Evolutionary conservation across 2,888 invertebrate genomes (phyloP).

Genomic region (Ochropleura plecta): DNA sequence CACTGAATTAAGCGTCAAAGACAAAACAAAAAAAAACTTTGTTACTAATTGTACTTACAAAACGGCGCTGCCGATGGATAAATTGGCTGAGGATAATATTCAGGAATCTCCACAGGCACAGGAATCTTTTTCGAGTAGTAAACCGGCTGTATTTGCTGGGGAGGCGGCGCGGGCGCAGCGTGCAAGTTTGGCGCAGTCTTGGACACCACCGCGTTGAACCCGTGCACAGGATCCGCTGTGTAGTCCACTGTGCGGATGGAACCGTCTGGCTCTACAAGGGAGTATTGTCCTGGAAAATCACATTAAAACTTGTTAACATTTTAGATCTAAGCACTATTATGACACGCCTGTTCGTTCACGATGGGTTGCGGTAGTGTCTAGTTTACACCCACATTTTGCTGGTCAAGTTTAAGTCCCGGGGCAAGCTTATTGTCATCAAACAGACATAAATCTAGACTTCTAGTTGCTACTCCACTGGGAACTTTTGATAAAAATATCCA

Average conservation of each 20-base stretch:
- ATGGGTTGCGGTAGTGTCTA: not conserved
- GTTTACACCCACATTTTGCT: not conserved
- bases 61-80: conserved; percentile 70
- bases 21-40: no score
- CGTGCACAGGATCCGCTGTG: conserved; percentile 90
- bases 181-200: conserved; percentile 89
- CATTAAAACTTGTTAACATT: not conserved
- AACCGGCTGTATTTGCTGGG: conserved; percentile 64
- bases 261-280: conserved; percentile 89
- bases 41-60: conserved; percentile 35
- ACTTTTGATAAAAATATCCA: no score
- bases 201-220: conserved; percentile 90
- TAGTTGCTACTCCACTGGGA: no score
- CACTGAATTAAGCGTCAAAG: no score
- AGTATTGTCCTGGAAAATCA: conserved; percentile 86
- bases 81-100: conserved; percentile 66
- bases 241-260: conserved; percentile 90
- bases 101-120: conserved; percentile 82
- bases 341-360: not conserved
- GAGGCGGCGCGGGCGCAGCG: conserved; percentile 70
- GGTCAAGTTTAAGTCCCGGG: not conserved
- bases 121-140: conserved; percentile 78
- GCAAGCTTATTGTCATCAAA: not conserved
- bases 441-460: no score
- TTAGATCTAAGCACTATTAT: not conserved